Conservation (phyloP, 2,797 vertebrate species). For the Amphiprion clarkii region DNA sequence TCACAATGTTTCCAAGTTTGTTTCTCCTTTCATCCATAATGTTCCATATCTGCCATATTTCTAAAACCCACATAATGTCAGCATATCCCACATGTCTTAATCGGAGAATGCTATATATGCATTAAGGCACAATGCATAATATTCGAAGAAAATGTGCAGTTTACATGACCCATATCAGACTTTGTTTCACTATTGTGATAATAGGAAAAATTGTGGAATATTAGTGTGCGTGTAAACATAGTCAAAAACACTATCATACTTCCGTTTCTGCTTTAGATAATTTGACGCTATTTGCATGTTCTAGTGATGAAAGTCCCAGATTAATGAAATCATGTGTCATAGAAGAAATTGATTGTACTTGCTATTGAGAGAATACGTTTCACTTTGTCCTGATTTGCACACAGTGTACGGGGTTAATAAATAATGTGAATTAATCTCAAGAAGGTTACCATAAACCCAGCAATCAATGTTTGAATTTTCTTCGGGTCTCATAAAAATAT, state of each 20-base stretch:
- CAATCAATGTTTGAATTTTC: neutral
- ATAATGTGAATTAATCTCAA: neutral
- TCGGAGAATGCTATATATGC: no score
- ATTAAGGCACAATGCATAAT: no score
- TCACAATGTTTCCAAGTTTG: no score
- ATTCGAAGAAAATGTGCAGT: no score
- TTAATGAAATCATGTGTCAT: neutral
- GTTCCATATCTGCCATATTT: no score
- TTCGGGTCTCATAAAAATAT: neutral
- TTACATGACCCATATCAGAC: no score
- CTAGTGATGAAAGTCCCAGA: neutral
- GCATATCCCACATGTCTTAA: no score
- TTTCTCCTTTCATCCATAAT: no score
- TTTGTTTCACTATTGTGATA: no score
- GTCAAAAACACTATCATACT: neutral
- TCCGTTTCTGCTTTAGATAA: neutral
- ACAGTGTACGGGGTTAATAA: neutral
- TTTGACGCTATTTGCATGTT: neutral
- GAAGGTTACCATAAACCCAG: neutral
- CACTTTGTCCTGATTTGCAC: neutral
- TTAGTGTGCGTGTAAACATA: no score
- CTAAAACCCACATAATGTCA: no score
- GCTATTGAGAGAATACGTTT: neutral
- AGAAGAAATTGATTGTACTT: neutral
- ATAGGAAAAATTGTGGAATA: no score